Evolutionary conservation across 2,113 vertebrate genomes (phyloP).

Genomic region (Trachemys scripta): DNA sequence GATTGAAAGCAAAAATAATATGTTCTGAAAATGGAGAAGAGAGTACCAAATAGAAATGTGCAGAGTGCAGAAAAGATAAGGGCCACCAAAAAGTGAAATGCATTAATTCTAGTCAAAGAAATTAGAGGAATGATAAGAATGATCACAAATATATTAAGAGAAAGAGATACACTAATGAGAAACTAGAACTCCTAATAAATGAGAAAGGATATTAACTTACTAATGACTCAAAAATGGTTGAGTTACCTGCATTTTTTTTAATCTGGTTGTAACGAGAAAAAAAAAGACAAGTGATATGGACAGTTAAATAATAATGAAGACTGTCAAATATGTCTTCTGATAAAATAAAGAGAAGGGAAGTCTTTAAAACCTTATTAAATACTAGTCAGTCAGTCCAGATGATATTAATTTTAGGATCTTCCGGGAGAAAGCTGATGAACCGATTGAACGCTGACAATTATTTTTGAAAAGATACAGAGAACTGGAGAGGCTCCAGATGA

Average conservation of each 20-base stretch:
- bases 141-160: conserved; percentile 3
- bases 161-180: conserved; percentile 20
- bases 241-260: not conserved
- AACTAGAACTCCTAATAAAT: not conserved
- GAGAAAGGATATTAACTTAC: not conserved
- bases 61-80: conserved; percentile 1
- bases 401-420: not conserved
- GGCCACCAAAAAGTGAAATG: not conserved
- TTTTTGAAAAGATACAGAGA: not conserved
- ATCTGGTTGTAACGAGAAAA: not conserved
- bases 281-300: not conserved
- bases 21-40: conserved; percentile 1
- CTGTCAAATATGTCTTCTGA: not conserved
- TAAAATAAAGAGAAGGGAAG: not conserved
- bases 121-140: conserved; percentile 12
- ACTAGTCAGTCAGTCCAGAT: not conserved
- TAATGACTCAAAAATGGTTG: not conserved
- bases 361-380: not conserved
- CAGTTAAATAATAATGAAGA: not conserved
- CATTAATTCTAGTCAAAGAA: conserved; percentile 17
- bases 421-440: not conserved
- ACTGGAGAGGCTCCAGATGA: not conserved
- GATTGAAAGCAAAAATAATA: not conserved
- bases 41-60: conserved; percentile 1
- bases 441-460: not conserved